Conservation (phyloP, 2,888 invertebrate species). For the Hesperia comma region DNA sequence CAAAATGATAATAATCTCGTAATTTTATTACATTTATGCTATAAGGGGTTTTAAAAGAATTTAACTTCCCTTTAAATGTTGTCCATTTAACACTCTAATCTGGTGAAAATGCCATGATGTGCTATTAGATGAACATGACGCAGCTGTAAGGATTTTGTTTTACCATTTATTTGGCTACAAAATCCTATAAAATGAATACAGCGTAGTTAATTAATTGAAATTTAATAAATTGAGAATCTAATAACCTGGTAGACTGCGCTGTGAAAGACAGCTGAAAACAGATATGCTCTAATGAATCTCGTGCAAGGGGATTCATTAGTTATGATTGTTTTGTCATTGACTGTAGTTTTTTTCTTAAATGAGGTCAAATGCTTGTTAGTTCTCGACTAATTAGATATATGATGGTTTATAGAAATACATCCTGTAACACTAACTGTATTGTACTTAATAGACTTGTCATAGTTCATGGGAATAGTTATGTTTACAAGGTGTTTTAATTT, state of each 20-base stretch:
- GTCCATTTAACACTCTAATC: no score
- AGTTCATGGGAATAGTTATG: constrained; percentile 18
- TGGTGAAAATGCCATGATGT: no score
- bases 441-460: constrained; percentile 16
- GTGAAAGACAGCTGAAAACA: constrained; percentile 38
- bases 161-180: no score
- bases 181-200: background rate
- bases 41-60: no score
- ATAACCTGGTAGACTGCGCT: constrained; percentile 21
- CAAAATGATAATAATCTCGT: no score
- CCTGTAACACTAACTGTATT: constrained; percentile 6
- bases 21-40: no score
- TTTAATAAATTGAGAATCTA: constrained; percentile 15
- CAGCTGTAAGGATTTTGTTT: no score
- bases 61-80: no score
- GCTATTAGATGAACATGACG: no score
- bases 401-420: constrained; percentile 28
- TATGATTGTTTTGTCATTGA: constrained; percentile 77
- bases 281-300: constrained; percentile 51
- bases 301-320: constrained; percentile 61
- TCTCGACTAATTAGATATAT: constrained; percentile 24
- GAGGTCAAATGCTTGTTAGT: constrained; percentile 62
- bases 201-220: constrained; percentile 2
- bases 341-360: constrained; percentile 70
- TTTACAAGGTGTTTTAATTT: background rate